Conservation (phyloP, 2,113 vertebrate genomes). For the Martes martes region DNA sequence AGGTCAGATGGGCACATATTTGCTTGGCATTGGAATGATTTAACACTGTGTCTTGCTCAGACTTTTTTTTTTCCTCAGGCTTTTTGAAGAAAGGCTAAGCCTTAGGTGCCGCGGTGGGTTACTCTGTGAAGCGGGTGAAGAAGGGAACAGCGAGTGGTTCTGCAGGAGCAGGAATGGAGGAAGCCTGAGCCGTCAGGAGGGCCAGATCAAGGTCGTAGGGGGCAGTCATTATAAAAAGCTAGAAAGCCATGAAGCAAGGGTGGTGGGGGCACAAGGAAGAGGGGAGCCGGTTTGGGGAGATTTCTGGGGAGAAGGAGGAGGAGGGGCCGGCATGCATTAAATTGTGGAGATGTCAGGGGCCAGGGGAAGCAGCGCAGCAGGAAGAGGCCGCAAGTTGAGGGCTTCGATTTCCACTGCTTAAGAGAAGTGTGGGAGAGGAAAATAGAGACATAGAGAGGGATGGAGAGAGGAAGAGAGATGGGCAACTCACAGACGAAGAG, state of each 20-base stretch:
- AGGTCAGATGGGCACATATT: not conserved
- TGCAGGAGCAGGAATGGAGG: not conserved
- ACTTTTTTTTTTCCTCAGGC: not conserved
- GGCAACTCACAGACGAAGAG: not conserved
- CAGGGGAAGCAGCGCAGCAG: not conserved
- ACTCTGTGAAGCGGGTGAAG: not conserved
- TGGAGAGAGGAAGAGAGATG: not conserved
- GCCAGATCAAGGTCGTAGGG: not conserved
- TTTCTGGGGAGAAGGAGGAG: not conserved
- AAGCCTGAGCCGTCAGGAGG: not conserved
- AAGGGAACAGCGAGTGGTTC: not conserved
- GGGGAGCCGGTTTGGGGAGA: not conserved
- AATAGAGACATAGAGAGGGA: not conserved
- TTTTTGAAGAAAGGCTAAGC: not conserved
- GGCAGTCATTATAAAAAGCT: not conserved
- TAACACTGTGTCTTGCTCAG: not conserved
- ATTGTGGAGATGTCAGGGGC: not conserved
- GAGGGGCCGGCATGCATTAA: not conserved
- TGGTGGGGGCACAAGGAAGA: not conserved
- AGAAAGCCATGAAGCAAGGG: not conserved
- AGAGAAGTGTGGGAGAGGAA: not conserved
- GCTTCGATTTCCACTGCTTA: not conserved
- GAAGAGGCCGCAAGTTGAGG: not conserved
- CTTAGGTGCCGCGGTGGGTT: not conserved
- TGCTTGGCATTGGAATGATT: not conserved